Evolutionary conservation across 2,797 vertebrate genomes (phyloP).

Genomic region (Macrochelys suwanniensis): DNA sequence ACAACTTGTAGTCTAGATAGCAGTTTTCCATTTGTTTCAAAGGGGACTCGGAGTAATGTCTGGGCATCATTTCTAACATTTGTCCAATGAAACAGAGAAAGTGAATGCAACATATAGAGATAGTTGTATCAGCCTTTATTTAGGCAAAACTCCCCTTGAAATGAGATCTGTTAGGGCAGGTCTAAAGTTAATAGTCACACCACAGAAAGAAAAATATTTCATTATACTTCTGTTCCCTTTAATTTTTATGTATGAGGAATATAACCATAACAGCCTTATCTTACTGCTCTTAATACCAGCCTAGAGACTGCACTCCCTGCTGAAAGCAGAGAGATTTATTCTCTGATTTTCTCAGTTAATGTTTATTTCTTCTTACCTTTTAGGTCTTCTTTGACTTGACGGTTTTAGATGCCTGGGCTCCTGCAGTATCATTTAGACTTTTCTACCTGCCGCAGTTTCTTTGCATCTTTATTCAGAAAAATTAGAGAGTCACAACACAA

Average conservation of each 20-base stretch:
- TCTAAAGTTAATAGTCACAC: conserved; percentile 38
- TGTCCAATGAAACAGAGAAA: conserved; percentile 5
- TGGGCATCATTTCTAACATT: not conserved
- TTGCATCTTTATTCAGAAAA: conserved; percentile 26
- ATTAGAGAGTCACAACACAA: not conserved
- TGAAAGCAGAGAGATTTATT: conserved; percentile 72
- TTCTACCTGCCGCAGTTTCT: not conserved
- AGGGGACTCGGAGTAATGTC: not conserved
- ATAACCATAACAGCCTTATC: conserved; percentile 69
- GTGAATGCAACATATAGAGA: not conserved
- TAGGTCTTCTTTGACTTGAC: conserved; percentile 46
- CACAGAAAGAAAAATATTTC: conserved; percentile 41
- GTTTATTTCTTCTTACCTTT: conserved; percentile 61
- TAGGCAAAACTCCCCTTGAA: not conserved
- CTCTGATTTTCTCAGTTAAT: conserved; percentile 50
- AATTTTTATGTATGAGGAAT: conserved; percentile 73
- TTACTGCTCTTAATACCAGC: conserved; percentile 70
- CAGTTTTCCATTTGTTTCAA: not conserved
- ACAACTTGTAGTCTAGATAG: not conserved
- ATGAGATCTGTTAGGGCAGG: conserved; percentile 19
- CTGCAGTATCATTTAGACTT: conserved; percentile 24
- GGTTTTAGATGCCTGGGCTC: conserved; percentile 43
- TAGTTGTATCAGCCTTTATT: not conserved
- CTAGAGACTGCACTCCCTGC: conserved; percentile 67
- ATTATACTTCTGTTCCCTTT: conserved; percentile 28